Conservation (phyloP, 2,113 vertebrate genomes). For the Spilogale gracilis region DNA sequence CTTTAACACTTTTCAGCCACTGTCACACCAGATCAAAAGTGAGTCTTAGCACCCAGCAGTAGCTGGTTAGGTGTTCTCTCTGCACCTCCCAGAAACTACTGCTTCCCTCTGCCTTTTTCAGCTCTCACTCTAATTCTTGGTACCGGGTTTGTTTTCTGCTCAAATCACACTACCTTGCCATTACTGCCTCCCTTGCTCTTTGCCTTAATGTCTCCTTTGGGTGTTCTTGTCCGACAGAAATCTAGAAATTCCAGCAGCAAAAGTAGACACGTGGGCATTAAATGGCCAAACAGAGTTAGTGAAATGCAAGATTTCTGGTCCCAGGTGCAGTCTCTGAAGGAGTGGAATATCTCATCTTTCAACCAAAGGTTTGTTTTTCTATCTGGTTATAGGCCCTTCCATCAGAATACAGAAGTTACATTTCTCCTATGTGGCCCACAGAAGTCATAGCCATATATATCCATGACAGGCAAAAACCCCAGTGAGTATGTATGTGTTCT, state of each 20-base stretch:
- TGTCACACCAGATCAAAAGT: constrained; percentile 36
- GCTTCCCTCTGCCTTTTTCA: constrained; percentile 54
- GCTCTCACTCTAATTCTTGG: constrained; percentile 43
- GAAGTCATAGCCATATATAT: constrained; percentile 79
- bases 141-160: neutral
- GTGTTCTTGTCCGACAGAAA: constrained; percentile 75
- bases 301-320: constrained; percentile 78
- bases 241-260: constrained; percentile 76
- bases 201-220: constrained; percentile 72
- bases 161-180: constrained; percentile 27
- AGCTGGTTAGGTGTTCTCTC: constrained; percentile 31
- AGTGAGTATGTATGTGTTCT: constrained; percentile 47
- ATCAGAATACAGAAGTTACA: constrained; percentile 78
- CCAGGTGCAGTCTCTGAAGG: constrained; percentile 70
- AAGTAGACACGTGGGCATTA: constrained; percentile 78
- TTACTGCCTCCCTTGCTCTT: constrained; percentile 60
- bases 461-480: constrained; percentile 64
- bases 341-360: constrained; percentile 78
- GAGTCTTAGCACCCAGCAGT: neutral
- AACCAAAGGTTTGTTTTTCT: constrained; percentile 79
- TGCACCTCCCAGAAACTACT: neutral
- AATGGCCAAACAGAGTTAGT: constrained; percentile 77
- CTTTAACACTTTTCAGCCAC: constrained; percentile 25
- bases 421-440: constrained; percentile 72
- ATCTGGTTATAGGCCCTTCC: constrained; percentile 71